Base-by-base conservation (phyloP, 2,113 vertebrate genomes). In the Myocastor coypus region DNA sequence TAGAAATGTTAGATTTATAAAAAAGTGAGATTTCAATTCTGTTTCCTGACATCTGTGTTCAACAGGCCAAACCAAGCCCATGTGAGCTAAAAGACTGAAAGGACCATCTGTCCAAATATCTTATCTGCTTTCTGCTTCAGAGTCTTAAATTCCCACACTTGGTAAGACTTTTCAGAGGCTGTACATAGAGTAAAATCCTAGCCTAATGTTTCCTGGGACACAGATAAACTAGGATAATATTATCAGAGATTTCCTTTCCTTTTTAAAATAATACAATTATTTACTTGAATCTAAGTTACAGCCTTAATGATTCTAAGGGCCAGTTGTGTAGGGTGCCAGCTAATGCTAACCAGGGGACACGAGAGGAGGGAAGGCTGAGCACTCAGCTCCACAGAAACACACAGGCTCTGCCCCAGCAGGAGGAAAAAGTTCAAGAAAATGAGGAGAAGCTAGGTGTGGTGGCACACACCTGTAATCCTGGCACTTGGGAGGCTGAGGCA, bases 1-100 rank as follows among this genome's bases (percentile, higher is more conserved):
- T 95, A 98, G 94, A 96, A 97, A 97, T 97, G 89, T 84, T 88
- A 88, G 87, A 96, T 97, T 97, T 96, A 96, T 96, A 97, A 96
- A 95, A 52, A 87, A 97, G 84, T 40, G 16, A 96, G 81, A 94
- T 92, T 89, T 96, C 55, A 90, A 34, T 92, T 95, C 75, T 93
- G n/a, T 88, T 96, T 92, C 42, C 87, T 95, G 32, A 66, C 75
- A 73, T 50, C 87, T 63, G 12, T 83, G 68, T 86, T 95, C 50
- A 94, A 66, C 46, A 95, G 37, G 64, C 55, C 63, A 84, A 78
- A 66, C 59, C n/a, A 77, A 95, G 50, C 20, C 8, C 5, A 7
- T 66, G 14, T 69, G 55, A 89, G 63, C 17, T 57, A 55, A 14
- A 81, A 66, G 73, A 83, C 32, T 78, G 16, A 71, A 94, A 68